Percentiles rank a stretch among this genome's conserved stretches.
phyloP scores from a whole-genome alignment of 2,797 vertebrate species.

The Trematomus bernacchii region DNA sequence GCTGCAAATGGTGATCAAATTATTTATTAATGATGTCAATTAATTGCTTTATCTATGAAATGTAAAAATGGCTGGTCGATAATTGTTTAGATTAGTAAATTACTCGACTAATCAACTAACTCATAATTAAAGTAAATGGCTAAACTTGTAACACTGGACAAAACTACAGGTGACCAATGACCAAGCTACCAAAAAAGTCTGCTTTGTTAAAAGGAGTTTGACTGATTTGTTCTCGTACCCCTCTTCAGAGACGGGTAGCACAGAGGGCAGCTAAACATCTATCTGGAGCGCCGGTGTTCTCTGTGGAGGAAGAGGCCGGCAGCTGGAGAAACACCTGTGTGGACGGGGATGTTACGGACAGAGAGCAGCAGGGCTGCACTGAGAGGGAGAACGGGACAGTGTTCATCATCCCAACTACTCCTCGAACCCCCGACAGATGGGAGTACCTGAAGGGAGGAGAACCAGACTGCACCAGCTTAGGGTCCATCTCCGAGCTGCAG shows the following conservation, averaged over 20 bases:
- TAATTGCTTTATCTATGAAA: too few relatives aligned
- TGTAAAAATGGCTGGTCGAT: too few relatives aligned
- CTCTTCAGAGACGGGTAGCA: constrained; percentile 62
- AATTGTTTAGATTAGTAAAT: too few relatives aligned
- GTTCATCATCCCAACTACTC: constrained; percentile 80
- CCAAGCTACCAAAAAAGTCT: constrained; percentile 1
- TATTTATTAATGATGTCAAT: too few relatives aligned
- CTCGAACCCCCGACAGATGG: constrained; percentile 75
- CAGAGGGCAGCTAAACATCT: constrained; percentile 56
- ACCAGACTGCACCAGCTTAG: constrained; percentile 77
- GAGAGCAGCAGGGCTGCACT: constrained; percentile 56
- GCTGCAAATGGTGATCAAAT: too few relatives aligned
- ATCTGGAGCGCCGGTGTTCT: constrained; percentile 61
- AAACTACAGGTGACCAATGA: neutral
- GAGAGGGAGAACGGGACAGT: constrained; percentile 81
- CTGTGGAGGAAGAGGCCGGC: constrained; percentile 72
- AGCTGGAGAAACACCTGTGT: constrained; percentile 56
- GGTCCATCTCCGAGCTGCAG: constrained; percentile 74
- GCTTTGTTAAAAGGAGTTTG: neutral
- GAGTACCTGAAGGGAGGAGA: constrained; percentile 83
- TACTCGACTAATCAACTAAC: too few relatives aligned
- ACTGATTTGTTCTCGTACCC: constrained; percentile 2
- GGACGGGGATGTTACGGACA: constrained; percentile 37
- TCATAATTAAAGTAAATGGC: too few relatives aligned
- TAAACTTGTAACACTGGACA: neutral